A percentile compares a stretch with the other conserved stretches of the same genome.
phyloP scores from a whole-genome alignment of 2,888 invertebrate genomes.

The Drosophila stalkeri region DNA sequence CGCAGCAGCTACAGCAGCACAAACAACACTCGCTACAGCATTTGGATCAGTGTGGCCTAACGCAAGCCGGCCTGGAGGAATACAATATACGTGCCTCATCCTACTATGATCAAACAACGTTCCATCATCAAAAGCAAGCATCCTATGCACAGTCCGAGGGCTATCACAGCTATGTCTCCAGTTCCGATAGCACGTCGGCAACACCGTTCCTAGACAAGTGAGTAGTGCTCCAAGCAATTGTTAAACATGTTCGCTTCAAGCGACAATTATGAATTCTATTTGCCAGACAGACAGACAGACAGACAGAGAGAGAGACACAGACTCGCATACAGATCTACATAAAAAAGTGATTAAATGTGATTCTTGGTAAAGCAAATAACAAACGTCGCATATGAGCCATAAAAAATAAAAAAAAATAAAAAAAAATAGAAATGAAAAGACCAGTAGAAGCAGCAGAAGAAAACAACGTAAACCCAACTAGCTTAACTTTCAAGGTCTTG shows the following conservation, averaged over 20 bases:
- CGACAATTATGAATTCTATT: slow-evolving; percentile 73
- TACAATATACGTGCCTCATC: slow-evolving; percentile 88
- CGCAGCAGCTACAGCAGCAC: slow-evolving; percentile 39
- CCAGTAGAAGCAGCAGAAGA: slow-evolving; percentile 1
- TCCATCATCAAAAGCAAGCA: slow-evolving; percentile 89
- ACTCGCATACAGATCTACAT: slow-evolving; percentile 10
- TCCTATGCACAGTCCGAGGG: slow-evolving; percentile 93
- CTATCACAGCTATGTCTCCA: slow-evolving; percentile 92
- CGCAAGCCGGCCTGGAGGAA: slow-evolving; percentile 90
- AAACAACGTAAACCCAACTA: slow-evolving; percentile 50
- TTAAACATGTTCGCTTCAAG: slow-evolving; percentile 56
- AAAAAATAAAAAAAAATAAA: slow-evolving; percentile 16
- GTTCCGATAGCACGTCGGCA: slow-evolving; percentile 91
- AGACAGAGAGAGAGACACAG: not conserved
- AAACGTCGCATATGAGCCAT: slow-evolving; percentile 60
- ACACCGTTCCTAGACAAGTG: slow-evolving; percentile 91
- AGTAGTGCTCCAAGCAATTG: slow-evolving; percentile 67
- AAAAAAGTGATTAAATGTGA: slow-evolving; percentile 70
- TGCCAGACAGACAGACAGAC: slow-evolving; percentile 13
- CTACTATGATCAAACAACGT: slow-evolving; percentile 87
- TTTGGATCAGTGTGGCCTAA: slow-evolving; percentile 85
- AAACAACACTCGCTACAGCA: slow-evolving; percentile 59
- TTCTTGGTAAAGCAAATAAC: slow-evolving; percentile 71
- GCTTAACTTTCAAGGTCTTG: slow-evolving; percentile 76
- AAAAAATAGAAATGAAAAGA: not conserved